phyloP scores from a whole-genome alignment of 2,113 vertebrate genomes.

The Crocuta crocuta region DNA sequence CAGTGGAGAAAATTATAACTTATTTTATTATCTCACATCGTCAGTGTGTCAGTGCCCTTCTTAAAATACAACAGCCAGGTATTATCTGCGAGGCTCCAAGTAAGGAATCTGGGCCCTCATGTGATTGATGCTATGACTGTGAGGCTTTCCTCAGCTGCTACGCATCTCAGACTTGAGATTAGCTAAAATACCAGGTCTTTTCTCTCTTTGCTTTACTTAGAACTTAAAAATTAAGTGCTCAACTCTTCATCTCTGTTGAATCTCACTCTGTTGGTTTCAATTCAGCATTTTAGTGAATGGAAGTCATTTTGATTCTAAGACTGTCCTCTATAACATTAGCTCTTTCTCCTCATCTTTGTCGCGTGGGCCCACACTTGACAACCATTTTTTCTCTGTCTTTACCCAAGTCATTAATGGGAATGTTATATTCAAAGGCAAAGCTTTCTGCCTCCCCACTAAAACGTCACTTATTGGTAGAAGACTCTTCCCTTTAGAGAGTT shows the following conservation, averaged over 20 bases:
- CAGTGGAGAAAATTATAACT: not conserved
- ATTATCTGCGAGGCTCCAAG: no score
- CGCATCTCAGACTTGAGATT: not conserved
- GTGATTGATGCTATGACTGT: accelerated
- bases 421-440: not conserved
- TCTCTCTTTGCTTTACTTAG: not conserved
- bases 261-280: not conserved
- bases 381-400: not conserved
- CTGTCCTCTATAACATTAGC: no score
- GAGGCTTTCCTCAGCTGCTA: not conserved
- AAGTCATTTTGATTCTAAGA: not conserved
- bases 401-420: not conserved
- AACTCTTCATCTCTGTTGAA: not conserved
- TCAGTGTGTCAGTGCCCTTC: not conserved
- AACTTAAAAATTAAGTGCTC: not conserved
- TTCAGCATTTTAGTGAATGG: not conserved
- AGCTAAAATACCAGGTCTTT: not conserved
- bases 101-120: not conserved
- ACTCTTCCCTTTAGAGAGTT: not conserved
- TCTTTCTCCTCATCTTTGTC: not conserved
- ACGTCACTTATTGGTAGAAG: not conserved
- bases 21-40: not conserved
- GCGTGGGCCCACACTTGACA: not conserved
- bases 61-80: not conserved
- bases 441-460: no score